Evolutionary conservation across 2,888 invertebrate genomes (phyloP), one percentile per base, ranked within the genome.

Genomic region (Meghimatium bilineatum): DNA sequence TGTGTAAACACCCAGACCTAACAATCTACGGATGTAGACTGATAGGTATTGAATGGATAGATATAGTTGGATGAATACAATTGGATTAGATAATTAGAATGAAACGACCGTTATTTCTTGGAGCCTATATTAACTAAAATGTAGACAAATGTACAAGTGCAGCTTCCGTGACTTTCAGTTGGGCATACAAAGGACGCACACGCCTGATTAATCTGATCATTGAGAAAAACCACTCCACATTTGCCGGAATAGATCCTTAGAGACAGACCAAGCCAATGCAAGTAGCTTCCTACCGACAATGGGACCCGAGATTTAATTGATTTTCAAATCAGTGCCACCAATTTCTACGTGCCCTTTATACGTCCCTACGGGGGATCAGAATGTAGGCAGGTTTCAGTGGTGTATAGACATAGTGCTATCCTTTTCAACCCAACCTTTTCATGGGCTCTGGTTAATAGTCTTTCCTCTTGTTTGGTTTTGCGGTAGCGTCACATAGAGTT

Each of bases 281-380:
- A 76, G 76, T 5, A 36, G 12, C 52, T 74, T 52, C 52, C 20
- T 29, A 20, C 52, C 49, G 26, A 60, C 76, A 76, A 60, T 60
- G 14, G 76, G 36, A 34, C 44, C 76, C 17, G n/a, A 36, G 76
- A 76, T 60, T 52, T 76, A 60, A 76, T 76, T 76, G 76, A 32
- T 60, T 76, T 60, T 76, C 76, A 60, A 76, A 36, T 76, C 60
- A 76, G 76, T 76, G 76, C 32, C 60, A 60, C 34, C 49, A 60
- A 34, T 60, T 56, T 60, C 60, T 56, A 10, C 20, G 52, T 76
- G n/a, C 56, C 5, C 60, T 29, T 76, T 60, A 36, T 14, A 26
- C 36, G 67, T 29, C 44, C 12, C 44, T 12, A 44, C 44, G 44
- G 17, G 67, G 32, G 29, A 1, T 17, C 32, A 67, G 67, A 67